Evolutionary conservation across 1,140 invertebrate genomes (phyloP).

Genomic region (Bactericera cockerelli): DNA sequence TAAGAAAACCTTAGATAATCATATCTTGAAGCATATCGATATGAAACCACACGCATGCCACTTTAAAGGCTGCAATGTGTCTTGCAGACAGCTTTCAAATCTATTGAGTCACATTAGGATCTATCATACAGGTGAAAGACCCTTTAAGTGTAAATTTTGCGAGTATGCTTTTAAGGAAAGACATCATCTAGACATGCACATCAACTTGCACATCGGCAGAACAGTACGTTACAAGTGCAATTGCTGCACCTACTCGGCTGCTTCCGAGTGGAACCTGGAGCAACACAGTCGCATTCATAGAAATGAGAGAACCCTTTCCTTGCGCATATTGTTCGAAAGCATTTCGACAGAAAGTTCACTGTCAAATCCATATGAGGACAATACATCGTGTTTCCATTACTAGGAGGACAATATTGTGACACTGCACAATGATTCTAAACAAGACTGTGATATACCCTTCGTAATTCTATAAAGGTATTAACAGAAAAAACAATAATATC

Average conservation of each 20-base stretch:
- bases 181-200: neutral
- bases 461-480: no score
- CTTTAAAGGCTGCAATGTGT: neutral
- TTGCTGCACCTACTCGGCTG: neutral
- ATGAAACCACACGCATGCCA: neutral
- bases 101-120: neutral
- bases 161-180: neutral
- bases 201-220: neutral
- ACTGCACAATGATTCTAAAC: no score
- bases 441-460: no score
- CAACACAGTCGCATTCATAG: neutral
- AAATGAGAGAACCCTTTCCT: neutral
- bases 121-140: neutral
- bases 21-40: neutral
- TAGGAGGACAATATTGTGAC: no score
- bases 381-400: neutral
- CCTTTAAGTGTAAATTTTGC: neutral
- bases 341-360: neutral
- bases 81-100: neutral
- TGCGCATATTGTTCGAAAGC: neutral
- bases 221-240: neutral
- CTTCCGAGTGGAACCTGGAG: neutral
- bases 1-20: neutral
- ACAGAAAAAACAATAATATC: no score
- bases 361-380: neutral